Base-by-base conservation (phyloP, 2,888 invertebrate genomes). In the Agrotis segetum region DNA sequence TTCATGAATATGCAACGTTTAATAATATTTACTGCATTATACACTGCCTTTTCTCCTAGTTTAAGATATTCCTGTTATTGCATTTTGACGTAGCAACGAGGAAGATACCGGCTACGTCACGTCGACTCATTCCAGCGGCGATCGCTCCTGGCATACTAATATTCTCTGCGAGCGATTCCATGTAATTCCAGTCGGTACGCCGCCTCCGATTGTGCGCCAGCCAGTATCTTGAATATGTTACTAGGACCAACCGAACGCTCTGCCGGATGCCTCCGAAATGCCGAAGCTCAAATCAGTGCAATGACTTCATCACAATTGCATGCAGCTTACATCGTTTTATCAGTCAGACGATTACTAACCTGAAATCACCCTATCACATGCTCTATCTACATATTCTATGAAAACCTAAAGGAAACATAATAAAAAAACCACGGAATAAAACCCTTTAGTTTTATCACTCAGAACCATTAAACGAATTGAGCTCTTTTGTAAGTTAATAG, bases 141-240 rank as follows among this genome's bases (percentile, higher is more conserved):
- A 89, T 91, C 93, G 92, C 89, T 88, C 87, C 80, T 88, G 89
- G 96, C 95, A 96, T 96, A 95, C 95, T 95, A 95, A 96, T 95
- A 93, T 89, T 92, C 90, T 88, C 88, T 88, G 90, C 92, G 91
- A 94, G 92, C 92, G 90, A 93, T 93, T 93, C 91, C 91, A 86
- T 94, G 93, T 94, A 94, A 95, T 94, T 92, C 93, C 92, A 88
- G 87, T 85, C 90, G 88, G 89, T 91, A 92, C 92, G 91, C 90
- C 88, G 87, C 88, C 88, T 86, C 89, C 92, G 89, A 92, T 92
- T 91, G 90, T 89, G 85, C 85, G 84, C 89, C 90, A 91, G 89
- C 92, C 91, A 93, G 91, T 91, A 93, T 94, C 93, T 95, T 93
- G 93, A 94, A 95, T 94, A 94, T 93, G 94, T 94, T 92, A 92